Conservation (phyloP, 2,888 invertebrate genomes). For the Cinara cedri region DNA sequence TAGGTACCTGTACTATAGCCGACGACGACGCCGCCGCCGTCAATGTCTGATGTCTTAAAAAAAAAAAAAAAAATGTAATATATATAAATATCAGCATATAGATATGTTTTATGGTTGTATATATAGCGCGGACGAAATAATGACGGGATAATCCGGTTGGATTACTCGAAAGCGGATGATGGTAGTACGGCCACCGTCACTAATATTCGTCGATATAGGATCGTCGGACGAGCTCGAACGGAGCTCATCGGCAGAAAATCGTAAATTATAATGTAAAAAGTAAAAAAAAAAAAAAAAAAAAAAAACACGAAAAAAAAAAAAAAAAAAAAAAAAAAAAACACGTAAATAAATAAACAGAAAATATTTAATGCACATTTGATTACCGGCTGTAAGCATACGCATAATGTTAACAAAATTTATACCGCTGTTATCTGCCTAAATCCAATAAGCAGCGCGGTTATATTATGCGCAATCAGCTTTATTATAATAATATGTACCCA, state of each 20-base stretch:
- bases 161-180: slow-evolving; percentile 32
- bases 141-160: slow-evolving; percentile 19
- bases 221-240: not conserved
- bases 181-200: not conserved
- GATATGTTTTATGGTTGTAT: not conserved
- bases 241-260: not conserved
- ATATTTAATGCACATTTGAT: slow-evolving; percentile 8
- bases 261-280: too few relatives aligned
- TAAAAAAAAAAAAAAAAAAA: not conserved
- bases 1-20: too few relatives aligned
- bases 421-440: slow-evolving; percentile 40
- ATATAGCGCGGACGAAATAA: not conserved
- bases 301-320: too few relatives aligned
- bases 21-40: not conserved
- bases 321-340: not conserved
- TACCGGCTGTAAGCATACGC: too few relatives aligned
- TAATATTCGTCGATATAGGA: not conserved
- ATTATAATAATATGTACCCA: too few relatives aligned
- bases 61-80: not conserved
- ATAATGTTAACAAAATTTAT: too few relatives aligned
- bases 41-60: too few relatives aligned
- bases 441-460: slow-evolving; percentile 26
- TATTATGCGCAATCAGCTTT: too few relatives aligned
- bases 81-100: not conserved
- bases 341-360: slow-evolving; percentile 7